Evolutionary conservation across 2,888 invertebrate genomes (phyloP).

Genomic region (Chrysotoxum bicinctum): DNA sequence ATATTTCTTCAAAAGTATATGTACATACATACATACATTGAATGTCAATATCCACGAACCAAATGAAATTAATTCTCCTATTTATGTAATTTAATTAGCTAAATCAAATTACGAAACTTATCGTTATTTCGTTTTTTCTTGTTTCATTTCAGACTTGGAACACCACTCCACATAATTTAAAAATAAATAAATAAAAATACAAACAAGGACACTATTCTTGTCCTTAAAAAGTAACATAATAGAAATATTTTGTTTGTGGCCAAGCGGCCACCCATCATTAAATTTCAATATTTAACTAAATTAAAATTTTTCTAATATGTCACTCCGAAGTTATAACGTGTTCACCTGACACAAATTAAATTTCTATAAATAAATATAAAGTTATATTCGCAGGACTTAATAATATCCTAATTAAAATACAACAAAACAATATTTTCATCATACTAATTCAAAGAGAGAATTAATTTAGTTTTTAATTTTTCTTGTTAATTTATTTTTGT

Average conservation of each 20-base stretch:
- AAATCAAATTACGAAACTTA: constrained; percentile 24
- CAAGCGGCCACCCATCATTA: constrained; percentile 60
- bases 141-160: constrained; percentile 52
- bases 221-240: constrained; percentile 31
- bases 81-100: constrained; percentile 33
- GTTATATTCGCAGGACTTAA: constrained; percentile 30
- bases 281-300: constrained; percentile 43
- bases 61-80: neutral
- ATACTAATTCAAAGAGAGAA: neutral
- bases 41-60: neutral
- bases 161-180: constrained; percentile 4
- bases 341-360: constrained; percentile 78
- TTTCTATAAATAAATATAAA: constrained; percentile 13
- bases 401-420: constrained; percentile 1
- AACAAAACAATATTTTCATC: neutral
- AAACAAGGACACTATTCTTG: constrained; percentile 22
- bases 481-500: constrained; percentile 37
- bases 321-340: constrained; percentile 75
- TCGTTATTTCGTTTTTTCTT: constrained; percentile 10
- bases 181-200: neutral
- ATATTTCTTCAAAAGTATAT: neutral
- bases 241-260: constrained; percentile 51
- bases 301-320: constrained; percentile 74
- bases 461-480: constrained; percentile 41
- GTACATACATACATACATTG: neutral